A percentile compares a stretch with the other conserved stretches of the same genome.
These are phyloP conservation scores for Adelosebastes latens DNA, from an alignment of 2,797 vertebrate species.

Conservation along the genomic window DNA sequence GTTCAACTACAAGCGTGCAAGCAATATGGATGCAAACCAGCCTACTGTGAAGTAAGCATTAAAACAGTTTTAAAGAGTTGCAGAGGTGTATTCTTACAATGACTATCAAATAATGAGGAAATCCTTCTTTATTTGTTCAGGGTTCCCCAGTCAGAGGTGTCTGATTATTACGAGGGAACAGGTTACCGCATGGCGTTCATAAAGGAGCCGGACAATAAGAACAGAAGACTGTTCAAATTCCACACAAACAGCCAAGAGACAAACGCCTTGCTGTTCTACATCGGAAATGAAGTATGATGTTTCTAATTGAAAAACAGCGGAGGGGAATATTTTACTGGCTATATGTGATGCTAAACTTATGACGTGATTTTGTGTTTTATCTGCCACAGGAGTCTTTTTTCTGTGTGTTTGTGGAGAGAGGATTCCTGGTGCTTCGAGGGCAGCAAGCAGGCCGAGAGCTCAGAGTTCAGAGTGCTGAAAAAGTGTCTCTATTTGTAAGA, in stretches of 20 bases:
- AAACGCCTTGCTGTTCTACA: conserved; percentile 68
- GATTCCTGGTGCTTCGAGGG: conserved; percentile 61
- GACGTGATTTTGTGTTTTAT: neutral
- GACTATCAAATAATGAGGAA: neutral
- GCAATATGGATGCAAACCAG: conserved; percentile 50
- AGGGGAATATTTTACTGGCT: neutral
- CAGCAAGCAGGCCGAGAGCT: conserved; percentile 18
- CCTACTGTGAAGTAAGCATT: conserved; percentile 41
- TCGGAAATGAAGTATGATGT: conserved; percentile 62
- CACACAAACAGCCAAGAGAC: conserved; percentile 56
- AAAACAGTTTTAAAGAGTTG: neutral
- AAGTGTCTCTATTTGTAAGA: conserved; percentile 70
- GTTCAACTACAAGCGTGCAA: conserved; percentile 85
- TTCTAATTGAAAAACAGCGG: neutral
- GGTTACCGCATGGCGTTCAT: conserved; percentile 63
- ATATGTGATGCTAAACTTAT: too few species aligned
- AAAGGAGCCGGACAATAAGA: neutral
- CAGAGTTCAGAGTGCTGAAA: conserved; percentile 36
- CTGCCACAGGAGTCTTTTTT: conserved; percentile 57
- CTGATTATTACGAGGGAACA: conserved; percentile 73
- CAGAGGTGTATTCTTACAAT: neutral
- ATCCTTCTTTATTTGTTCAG: conserved; percentile 1
- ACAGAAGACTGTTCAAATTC: conserved; percentile 46
- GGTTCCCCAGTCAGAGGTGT: conserved; percentile 5
- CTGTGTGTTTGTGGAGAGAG: conserved; percentile 56